Conservation (phyloP, 2,797 vertebrate species). For the Sitta carolinensis region DNA sequence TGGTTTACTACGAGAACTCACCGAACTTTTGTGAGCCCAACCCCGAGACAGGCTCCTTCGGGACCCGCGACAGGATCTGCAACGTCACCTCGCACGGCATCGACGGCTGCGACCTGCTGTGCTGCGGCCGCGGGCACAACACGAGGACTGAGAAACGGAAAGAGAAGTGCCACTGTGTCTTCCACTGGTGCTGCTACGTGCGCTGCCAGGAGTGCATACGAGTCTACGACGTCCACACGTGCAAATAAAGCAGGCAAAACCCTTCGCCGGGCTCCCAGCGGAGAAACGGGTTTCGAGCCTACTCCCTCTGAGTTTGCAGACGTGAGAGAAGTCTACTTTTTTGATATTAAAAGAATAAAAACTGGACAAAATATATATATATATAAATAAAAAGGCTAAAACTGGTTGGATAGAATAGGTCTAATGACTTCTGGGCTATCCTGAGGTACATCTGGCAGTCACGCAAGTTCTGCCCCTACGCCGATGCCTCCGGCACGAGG, state of each 20-base stretch:
- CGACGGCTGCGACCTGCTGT: slow-evolving; percentile 95
- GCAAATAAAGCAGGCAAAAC: slow-evolving; percentile 82
- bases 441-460: slow-evolving; percentile 33
- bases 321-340: slow-evolving; percentile 43
- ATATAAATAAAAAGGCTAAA: slow-evolving; percentile 12
- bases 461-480: background rate
- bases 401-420: slow-evolving; percentile 68
- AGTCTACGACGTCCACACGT: slow-evolving; percentile 95
- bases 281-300: slow-evolving; percentile 45
- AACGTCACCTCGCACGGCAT: slow-evolving; percentile 96
- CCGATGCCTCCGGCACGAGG: background rate
- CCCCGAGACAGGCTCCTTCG: slow-evolving; percentile 93
- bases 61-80: slow-evolving; percentile 91
- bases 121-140: slow-evolving; percentile 97
- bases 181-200: slow-evolving; percentile 99
- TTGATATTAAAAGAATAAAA: slow-evolving; percentile 51
- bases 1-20: slow-evolving; percentile 95
- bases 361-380: background rate
- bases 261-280: background rate
- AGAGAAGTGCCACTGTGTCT: slow-evolving; percentile 97
- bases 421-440: slow-evolving; percentile 54
- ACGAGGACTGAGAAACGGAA: slow-evolving; percentile 91
- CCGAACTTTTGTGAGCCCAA: slow-evolving; percentile 98
- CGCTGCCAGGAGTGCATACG: slow-evolving; percentile 95
- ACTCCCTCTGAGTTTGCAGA: slow-evolving; percentile 52